Base-by-base conservation (phyloP, 2,797 vertebrate species). In the Pseudochirops cupreus region DNA sequence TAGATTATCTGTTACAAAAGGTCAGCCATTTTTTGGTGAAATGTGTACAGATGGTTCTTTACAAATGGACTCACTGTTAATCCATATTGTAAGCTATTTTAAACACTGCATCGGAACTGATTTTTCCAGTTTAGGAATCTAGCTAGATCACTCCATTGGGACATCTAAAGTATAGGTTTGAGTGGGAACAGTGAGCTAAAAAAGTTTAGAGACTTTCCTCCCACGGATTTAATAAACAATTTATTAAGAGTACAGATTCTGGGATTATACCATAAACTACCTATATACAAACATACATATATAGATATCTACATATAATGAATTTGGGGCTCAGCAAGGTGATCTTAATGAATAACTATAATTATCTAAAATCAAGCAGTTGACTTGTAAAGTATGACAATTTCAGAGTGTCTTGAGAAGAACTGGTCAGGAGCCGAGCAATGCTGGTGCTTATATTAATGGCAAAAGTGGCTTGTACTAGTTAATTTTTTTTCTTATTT, bases 361-460 rank as follows among this genome's bases (percentile, higher is more conserved):
- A n/a, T 55, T 93, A 91, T 62, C 59, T 26, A 29, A 58, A 92
- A 94, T 74, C 18, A 95, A 89, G 24, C 21, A 74, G 93, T 93
- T 94, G 53, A 26, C 31, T 29, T 53, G n/a, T 92, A 9, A 74
- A n/a, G 50, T 91, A 33, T 90, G 67, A 92, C 57, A 21, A 53
- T 92, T 95, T 96, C 14, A 93, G 93, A 96, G 90, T 95, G 56
- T 14, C 28, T 56, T 56, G 18, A 58, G 55, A 50, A 91, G 57
- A 95, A 55, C 52, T 55, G 93, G 26, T n/a, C 89, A 67, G 57
- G 57, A 74, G 39, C 56, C 39, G 62, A 13, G 82, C 91, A 52
- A 29, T 59, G n/a, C 56, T 67, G 28, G 62, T 82, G 74, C 39
- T 82, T 52, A 62, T 52, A 39, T 58, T 90, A 94, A 90, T 33